phyloP scores from a whole-genome alignment of 2,113 vertebrate genomes.

The Cyanistes caeruleus region DNA sequence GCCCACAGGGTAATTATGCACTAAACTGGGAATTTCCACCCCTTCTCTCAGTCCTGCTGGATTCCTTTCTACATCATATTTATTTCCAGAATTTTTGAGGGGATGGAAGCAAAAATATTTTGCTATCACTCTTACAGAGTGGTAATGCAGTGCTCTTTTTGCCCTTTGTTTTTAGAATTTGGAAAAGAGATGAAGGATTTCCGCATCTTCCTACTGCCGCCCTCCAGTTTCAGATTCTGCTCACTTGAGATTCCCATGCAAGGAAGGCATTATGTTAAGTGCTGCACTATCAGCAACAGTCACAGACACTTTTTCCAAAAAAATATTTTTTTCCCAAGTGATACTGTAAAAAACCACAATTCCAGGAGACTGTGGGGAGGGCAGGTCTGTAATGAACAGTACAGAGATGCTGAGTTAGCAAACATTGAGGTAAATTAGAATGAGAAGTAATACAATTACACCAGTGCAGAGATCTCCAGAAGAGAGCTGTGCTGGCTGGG shows the following conservation, averaged over 20 bases:
- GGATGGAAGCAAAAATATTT: not conserved
- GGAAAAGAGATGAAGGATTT: not conserved
- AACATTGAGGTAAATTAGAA: not conserved
- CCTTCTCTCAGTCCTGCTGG: not conserved
- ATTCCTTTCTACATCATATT: not conserved
- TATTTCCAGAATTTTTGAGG: not conserved
- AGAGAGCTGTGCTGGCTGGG: not conserved
- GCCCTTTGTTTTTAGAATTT: not conserved
- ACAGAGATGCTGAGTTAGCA: not conserved
- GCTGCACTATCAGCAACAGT: constrained; percentile 6
- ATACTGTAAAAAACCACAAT: not conserved
- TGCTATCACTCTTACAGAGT: not conserved
- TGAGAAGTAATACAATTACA: not conserved
- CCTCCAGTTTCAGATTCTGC: not conserved
- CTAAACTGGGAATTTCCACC: not conserved
- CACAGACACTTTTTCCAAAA: not conserved
- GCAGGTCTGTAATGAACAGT: not conserved
- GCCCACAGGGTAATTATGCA: not conserved
- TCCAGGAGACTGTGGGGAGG: not conserved
- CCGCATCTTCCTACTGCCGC: not conserved
- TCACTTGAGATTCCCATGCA: not conserved
- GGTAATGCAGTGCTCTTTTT: not conserved
- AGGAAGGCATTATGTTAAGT: constrained; percentile 35
- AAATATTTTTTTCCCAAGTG: not conserved
- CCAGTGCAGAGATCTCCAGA: not conserved